Evolutionary conservation across 1,140 invertebrate genomes (phyloP).

Genomic region (Potamilus streckersoni): DNA sequence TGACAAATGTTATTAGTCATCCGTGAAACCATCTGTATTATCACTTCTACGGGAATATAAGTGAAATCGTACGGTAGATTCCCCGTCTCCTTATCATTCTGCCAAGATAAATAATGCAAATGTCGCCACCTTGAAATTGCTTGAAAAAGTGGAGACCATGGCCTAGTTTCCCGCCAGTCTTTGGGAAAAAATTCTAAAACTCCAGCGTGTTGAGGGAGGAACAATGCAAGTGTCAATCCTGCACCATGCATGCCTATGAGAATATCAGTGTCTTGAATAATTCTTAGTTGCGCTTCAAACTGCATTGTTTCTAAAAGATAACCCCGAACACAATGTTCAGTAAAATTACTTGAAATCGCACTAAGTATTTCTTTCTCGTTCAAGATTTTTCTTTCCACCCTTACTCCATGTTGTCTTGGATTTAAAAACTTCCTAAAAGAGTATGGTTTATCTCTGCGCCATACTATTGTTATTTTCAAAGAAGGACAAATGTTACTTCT

Average conservation of each 20-base stretch:
- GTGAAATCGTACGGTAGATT: too few species aligned
- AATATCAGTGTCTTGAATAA: slow-evolving; percentile 81
- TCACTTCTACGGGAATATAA: too few species aligned
- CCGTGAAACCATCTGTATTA: too few species aligned
- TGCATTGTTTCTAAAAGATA: slow-evolving; percentile 47
- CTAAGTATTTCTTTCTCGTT: slow-evolving; percentile 55
- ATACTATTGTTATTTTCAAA: slow-evolving; percentile 56
- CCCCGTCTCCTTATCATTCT: slow-evolving; percentile 25
- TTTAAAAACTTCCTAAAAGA: slow-evolving; percentile 37
- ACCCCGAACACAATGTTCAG: slow-evolving; percentile 29
- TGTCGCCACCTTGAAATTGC: slow-evolving; percentile 53
- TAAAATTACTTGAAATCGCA: slow-evolving; percentile 13
- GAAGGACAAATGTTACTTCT: slow-evolving; percentile 38
- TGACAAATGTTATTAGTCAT: too few species aligned
- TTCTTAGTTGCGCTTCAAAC: slow-evolving; percentile 47
- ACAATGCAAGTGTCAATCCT: slow-evolving; percentile 92
- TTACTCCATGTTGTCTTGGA: slow-evolving; percentile 58
- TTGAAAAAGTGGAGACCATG: slow-evolving; percentile 41
- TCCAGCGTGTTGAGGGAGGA: slow-evolving; percentile 93
- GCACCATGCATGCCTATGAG: slow-evolving; percentile 97
- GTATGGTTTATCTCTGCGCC: slow-evolving; percentile 51
- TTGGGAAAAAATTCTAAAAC: slow-evolving; percentile 87
- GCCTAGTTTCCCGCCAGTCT: slow-evolving; percentile 37
- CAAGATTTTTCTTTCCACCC: slow-evolving; percentile 49
- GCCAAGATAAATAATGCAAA: slow-evolving; percentile 50